Evolutionary conservation across 2,113 vertebrate species (phyloP), one percentile per base, ranked within the genome.

Genomic region (Pithys albifrons): DNA sequence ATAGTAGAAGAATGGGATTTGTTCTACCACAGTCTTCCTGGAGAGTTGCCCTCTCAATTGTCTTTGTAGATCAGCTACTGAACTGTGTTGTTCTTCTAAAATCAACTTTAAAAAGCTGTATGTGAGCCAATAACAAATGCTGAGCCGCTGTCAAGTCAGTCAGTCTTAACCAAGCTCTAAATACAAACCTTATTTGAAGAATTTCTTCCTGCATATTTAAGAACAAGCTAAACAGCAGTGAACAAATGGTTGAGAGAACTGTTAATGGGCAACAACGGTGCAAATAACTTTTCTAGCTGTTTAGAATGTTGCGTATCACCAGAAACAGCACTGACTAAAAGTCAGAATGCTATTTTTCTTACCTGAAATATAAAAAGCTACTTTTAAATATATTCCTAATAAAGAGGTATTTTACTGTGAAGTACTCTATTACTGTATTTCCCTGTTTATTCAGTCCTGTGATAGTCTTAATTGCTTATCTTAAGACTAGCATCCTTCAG

Each of bases 271-370:
- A 91, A 33, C 59, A 83, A 22, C 0, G 0, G 33, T 88, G 82
- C 92, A 86, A 64, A 69, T 88, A 62, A 71, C 39, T 94, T 85
- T 71, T 95, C 79, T 93, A 86, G 73, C 61, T 93, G 49, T 88
- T 83, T 91, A 89, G 90, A 86, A 74, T 88, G 59, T 58, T 65
- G 49, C 9, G 2, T 79, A 41, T 92, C 49, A 86, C 25, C 45
- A 2, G 80, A 83, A 84, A 94, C 72, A 33, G 95, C 90, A 28
- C 92, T 94, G 95, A 89, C 95, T 64, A 19, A 37, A 91, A 88
- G 93, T 95, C 94, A 96, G 95, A 88, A 82, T 91, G 94, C 92
- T 95, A 94, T 95, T 94, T 96, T 95, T 94, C 90, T 93, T 96
- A 96, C 46, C 85, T 91, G 69, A 93, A 93, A 93, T 81, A 93